Percentiles rank a stretch among this genome's conserved stretches.
Conservation (phyloP, 2,888 invertebrate genomes). For the Caenorhabditis parvicauda region DNA sequence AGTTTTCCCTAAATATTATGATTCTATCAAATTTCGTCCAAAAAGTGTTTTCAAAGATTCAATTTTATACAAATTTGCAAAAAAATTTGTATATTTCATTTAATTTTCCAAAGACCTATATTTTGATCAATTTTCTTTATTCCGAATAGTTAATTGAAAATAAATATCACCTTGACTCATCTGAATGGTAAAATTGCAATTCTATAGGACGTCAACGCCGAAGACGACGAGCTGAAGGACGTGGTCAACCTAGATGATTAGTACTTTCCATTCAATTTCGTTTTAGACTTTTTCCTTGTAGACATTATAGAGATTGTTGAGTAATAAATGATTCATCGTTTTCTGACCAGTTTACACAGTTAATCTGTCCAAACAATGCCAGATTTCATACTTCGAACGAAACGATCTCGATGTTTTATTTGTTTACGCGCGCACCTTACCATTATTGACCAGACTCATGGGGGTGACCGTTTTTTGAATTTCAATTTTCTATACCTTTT, state of each 20-base stretch:
- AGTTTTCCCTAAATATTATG: slow-evolving; percentile 30
- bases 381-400: too few species aligned
- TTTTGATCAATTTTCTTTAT: not conserved
- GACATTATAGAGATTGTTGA: too few species aligned
- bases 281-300: slow-evolving; percentile 1
- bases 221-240: slow-evolving; percentile 45
- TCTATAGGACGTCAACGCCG: slow-evolving; percentile 46
- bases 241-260: slow-evolving; percentile 47
- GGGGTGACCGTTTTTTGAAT: too few species aligned
- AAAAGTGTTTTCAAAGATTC: not conserved
- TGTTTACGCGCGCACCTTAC: too few species aligned
- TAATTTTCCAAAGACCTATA: too few species aligned
- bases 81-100: not conserved
- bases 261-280: slow-evolving; percentile 2
- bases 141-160: not conserved
- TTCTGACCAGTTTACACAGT: too few species aligned
- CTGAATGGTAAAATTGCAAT: not conserved
- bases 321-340: not conserved
- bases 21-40: slow-evolving; percentile 36
- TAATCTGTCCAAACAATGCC: too few species aligned
- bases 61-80: not conserved
- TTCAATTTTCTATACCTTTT: too few species aligned
- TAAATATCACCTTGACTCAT: too few species aligned
- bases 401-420: too few species aligned
- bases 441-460: too few species aligned